A percentile compares a stretch with the other conserved stretches of the same genome.
These are phyloP conservation scores for Macrotus californicus DNA, from an alignment of 2,113 vertebrate species.

Conservation along the genomic window DNA sequence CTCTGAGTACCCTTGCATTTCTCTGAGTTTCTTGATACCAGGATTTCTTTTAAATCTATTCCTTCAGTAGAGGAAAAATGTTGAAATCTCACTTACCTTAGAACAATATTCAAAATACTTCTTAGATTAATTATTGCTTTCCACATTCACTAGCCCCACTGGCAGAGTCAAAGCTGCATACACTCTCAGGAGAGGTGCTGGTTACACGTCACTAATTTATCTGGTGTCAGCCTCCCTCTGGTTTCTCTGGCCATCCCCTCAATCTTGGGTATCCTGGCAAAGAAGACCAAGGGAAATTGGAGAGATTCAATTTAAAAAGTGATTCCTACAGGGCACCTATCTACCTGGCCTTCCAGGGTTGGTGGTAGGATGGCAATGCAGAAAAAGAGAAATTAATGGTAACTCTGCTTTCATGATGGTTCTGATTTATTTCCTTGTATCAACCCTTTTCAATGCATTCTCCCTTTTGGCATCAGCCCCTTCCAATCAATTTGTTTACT, in stretches of 20 bases:
- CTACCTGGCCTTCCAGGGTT: background rate
- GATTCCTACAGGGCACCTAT: background rate
- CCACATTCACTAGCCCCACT: background rate
- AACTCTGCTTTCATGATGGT: background rate
- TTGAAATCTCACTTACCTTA: background rate
- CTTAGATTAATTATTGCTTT: background rate
- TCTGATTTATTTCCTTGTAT: background rate
- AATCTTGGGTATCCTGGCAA: background rate
- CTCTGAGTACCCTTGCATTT: background rate
- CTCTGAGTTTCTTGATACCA: background rate
- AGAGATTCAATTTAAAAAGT: background rate
- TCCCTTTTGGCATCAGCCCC: background rate
- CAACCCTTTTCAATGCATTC: background rate
- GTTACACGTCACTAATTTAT: background rate
- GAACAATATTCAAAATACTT: background rate
- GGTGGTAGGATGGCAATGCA: accelerated
- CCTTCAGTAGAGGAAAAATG: background rate
- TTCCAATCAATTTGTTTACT: background rate
- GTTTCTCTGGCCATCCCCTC: background rate
- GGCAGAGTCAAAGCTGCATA: background rate
- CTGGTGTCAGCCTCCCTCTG: background rate
- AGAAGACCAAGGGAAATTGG: background rate
- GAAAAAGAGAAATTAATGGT: background rate
- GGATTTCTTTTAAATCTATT: background rate
- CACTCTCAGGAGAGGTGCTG: background rate